A percentile compares a stretch with the other conserved stretches of the same genome.
phyloP scores from a whole-genome alignment of 2,797 vertebrate species.

The Diceros bicornis region DNA sequence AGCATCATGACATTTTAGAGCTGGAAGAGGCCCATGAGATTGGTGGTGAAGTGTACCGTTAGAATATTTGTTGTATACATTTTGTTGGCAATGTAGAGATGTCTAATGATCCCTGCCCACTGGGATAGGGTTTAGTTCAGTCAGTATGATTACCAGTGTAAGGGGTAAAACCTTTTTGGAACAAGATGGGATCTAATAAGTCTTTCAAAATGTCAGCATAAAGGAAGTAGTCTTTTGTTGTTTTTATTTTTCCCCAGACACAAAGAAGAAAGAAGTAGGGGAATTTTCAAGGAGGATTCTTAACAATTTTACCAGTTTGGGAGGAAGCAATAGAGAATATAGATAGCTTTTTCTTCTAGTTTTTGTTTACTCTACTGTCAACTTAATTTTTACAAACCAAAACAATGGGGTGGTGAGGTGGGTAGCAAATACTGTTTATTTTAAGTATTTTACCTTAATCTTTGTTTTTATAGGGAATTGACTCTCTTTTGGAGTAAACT shows the following conservation, averaged over 20 bases:
- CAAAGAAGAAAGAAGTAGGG: constrained; percentile 19
- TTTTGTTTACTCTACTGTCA: constrained; percentile 40
- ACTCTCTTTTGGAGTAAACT: constrained; percentile 98
- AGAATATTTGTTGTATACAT: not conserved
- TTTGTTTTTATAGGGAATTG: constrained; percentile 94
- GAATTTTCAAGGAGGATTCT: not conserved
- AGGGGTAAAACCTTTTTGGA: constrained; percentile 27
- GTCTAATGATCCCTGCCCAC: not conserved
- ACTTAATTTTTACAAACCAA: constrained; percentile 55
- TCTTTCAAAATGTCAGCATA: not conserved
- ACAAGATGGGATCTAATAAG: not conserved
- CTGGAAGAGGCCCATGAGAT: not conserved
- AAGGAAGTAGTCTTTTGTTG: constrained; percentile 5
- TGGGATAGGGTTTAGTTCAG: constrained; percentile 45
- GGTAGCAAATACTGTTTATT: constrained; percentile 50
- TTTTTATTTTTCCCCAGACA: constrained; percentile 33
- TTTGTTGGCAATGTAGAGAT: not conserved
- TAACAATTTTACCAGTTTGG: constrained; percentile 14
- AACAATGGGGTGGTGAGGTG: not conserved
- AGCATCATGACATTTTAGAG: not conserved
- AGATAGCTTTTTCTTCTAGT: constrained; percentile 44
- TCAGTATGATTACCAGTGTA: not conserved
- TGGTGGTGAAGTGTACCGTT: not conserved
- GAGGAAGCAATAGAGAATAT: not conserved
- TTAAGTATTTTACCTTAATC: constrained; percentile 69